Percentiles rank a stretch among this genome's conserved stretches.
Evolutionary conservation across 2,888 invertebrate species (phyloP).

Genomic region (Itoplectis maculator): DNA sequence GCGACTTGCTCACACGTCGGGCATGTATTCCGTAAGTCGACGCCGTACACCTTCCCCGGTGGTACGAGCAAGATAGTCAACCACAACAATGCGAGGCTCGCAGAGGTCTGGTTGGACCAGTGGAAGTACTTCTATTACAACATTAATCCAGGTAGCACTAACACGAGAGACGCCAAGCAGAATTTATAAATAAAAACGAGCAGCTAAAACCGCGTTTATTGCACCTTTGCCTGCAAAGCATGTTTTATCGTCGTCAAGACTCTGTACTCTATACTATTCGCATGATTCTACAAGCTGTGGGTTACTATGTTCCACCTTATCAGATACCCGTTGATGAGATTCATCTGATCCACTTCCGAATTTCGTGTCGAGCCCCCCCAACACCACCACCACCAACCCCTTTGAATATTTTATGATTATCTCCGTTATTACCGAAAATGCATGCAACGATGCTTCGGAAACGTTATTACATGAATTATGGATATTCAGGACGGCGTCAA

Average conservation of each 20-base stretch:
- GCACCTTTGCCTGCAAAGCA: conserved; percentile 53
- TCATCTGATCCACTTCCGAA: conserved; percentile 49
- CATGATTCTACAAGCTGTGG: conserved; percentile 57
- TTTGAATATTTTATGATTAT: background rate
- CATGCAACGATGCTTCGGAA: conserved; percentile 29
- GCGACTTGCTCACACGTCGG: conserved; percentile 98
- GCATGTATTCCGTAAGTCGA: conserved; percentile 98
- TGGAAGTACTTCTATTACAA: conserved; percentile 99
- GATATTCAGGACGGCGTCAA: background rate
- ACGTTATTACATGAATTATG: conserved; percentile 1
- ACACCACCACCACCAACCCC: background rate
- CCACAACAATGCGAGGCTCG: conserved; percentile 99
- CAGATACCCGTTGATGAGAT: conserved; percentile 79
- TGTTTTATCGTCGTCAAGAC: conserved; percentile 21
- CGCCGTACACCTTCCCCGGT: conserved; percentile 99
- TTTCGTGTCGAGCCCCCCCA: conserved; percentile 23
- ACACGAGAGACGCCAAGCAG: conserved; percentile 59
- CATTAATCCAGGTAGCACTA: conserved; percentile 95
- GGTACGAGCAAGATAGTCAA: conserved; percentile 98
- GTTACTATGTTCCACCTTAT: conserved; percentile 70
- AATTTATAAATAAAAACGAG: conserved; percentile 33
- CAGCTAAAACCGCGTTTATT: conserved; percentile 2
- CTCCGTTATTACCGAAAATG: conserved; percentile 3
- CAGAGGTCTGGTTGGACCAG: conserved; percentile 99
- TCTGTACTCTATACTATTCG: conserved; percentile 10